phyloP scores from a whole-genome alignment of 2,888 invertebrate species.

The Coenonympha arcania region DNA sequence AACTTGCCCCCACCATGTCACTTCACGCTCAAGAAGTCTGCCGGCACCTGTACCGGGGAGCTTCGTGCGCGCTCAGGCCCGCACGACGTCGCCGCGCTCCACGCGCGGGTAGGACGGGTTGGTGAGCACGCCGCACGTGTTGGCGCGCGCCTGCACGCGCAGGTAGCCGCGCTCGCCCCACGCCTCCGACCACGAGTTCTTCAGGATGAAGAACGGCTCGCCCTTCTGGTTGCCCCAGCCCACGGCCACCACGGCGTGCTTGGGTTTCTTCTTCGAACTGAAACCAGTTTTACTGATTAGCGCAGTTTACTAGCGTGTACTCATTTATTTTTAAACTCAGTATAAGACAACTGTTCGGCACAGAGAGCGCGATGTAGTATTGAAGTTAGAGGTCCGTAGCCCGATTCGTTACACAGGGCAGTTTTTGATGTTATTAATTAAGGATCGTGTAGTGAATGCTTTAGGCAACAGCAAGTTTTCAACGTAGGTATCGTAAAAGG shows the following conservation, averaged over 20 bases:
- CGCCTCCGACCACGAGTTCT: conserved; percentile 54
- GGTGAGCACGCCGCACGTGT: conserved; percentile 57
- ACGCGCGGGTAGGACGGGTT: conserved; percentile 49
- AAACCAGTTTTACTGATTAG: not conserved
- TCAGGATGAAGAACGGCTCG: conserved; percentile 53
- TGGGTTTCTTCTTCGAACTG: conserved; percentile 38
- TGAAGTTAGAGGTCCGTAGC: too few species aligned
- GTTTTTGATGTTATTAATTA: too few species aligned
- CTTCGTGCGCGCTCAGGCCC: not conserved
- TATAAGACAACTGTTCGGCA: too few species aligned
- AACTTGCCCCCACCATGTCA: too few species aligned
- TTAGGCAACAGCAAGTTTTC: too few species aligned
- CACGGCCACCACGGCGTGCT: conserved; percentile 58
- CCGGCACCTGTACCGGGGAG: too few species aligned
- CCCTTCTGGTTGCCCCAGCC: conserved; percentile 49
- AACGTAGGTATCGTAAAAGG: too few species aligned
- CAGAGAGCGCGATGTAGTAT: too few species aligned
- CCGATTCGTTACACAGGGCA: conserved; percentile 3
- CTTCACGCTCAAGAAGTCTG: too few species aligned
- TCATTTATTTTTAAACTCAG: too few species aligned
- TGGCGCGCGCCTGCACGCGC: conserved; percentile 45
- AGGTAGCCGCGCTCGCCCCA: conserved; percentile 57
- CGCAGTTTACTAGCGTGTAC: too few species aligned
- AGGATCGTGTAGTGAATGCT: too few species aligned
- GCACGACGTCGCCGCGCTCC: conserved; percentile 38